Base-by-base conservation (phyloP, 2,888 invertebrate species). In the Drosophila cyrtoloma region DNA sequence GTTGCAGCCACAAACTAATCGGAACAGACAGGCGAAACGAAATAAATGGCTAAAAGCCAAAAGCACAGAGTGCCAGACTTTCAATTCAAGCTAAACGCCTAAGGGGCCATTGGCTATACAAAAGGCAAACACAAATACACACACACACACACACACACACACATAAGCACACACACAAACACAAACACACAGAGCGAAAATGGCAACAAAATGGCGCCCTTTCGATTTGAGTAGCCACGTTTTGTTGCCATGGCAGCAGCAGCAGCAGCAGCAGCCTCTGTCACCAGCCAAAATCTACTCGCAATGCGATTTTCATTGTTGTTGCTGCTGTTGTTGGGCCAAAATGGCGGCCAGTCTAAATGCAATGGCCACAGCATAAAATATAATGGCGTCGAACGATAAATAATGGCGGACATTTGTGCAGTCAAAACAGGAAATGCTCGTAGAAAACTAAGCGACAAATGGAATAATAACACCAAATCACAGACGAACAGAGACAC, bases 361-460 rank as follows among this genome's bases (percentile, higher is more conserved):
- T 74, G 81, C 86, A 79, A 71, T 64, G 71, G 59, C 85, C 53
- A 71, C 69, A 73, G 65, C 68, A 75, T 55, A 55, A 77, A 77
- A 69, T 57, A 86, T 86, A 88, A 90, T 86, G 90, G 84, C 80
- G 79, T 68, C 70, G 81, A 80, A 65, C 70, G 73, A 83, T 91
- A 86, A 90, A 86, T 91, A 88, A 86, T 80, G 75, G 75, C 81
- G 78, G 67, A 75, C 70, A 81, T 81, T 78, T 84, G 82, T 81
- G 84, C 90, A 91, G 87, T 86, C 91, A 86, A 89, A 90, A 90
- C 89, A 89, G 87, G 85, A 86, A 86, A 58, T 42, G 83, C 75
- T 71, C 68, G 71, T 73, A 70, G 71, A 78, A 76, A 90, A 72
- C 86, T 86, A 81, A 83, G 73, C 86, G 89, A 89, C 90, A 86